A percentile compares a stretch with the other conserved stretches of the same genome.
Conservation (phyloP, 2,888 invertebrate species). For the Mythimna pallens region DNA sequence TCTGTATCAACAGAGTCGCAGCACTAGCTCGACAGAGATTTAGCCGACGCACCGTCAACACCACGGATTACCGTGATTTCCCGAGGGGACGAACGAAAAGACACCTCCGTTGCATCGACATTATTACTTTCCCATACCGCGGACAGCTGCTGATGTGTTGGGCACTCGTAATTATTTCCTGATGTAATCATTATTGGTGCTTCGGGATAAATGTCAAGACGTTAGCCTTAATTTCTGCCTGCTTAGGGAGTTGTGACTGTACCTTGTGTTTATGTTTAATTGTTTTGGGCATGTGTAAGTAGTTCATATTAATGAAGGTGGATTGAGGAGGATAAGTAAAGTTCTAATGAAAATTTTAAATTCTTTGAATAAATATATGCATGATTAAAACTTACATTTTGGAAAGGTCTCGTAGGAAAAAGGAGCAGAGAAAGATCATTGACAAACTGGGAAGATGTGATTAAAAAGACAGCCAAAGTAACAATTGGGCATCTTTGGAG, state of each 20-base stretch:
- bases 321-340: too few relatives aligned
- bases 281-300: constrained; percentile 1
- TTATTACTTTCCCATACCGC: constrained; percentile 88
- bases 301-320: too few relatives aligned
- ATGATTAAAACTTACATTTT: too few relatives aligned
- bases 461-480: too few relatives aligned
- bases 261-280: not conserved
- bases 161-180: constrained; percentile 83
- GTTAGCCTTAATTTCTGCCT: constrained; percentile 38
- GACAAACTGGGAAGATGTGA: too few relatives aligned
- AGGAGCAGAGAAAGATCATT: too few relatives aligned
- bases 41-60: constrained; percentile 83
- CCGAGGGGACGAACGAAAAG: constrained; percentile 89
- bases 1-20: constrained; percentile 49
- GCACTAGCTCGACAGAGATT: constrained; percentile 85
- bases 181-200: constrained; percentile 71
- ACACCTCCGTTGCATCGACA: constrained; percentile 87
- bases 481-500: too few relatives aligned
- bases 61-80: constrained; percentile 90
- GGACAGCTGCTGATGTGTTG: constrained; percentile 77
- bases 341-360: too few relatives aligned
- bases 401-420: too few relatives aligned
- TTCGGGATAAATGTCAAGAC: constrained; percentile 60
- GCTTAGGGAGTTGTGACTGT: not conserved
- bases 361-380: too few relatives aligned